These are phyloP conservation scores for Pectinophora gossypiella DNA, from an alignment of 1,140 invertebrate species.

Conservation along the genomic window DNA sequence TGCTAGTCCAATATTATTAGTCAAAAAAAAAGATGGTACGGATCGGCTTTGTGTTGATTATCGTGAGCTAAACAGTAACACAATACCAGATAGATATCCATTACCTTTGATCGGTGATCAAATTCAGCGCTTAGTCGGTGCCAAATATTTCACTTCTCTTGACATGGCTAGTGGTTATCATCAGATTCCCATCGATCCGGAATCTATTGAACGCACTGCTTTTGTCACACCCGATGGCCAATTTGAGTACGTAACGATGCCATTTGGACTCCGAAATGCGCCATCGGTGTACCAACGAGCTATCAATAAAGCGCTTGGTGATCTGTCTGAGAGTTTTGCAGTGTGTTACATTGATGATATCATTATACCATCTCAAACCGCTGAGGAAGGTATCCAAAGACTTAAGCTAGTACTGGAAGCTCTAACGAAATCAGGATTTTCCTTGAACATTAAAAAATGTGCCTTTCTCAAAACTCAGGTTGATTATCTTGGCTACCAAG, in stretches of 20 bases:
- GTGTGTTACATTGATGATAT: background rate
- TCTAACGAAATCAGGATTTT: background rate
- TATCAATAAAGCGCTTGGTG: background rate
- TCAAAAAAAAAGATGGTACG: background rate
- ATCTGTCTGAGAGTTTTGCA: background rate
- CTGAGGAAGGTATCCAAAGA: background rate
- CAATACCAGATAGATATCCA: background rate
- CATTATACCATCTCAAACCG: background rate
- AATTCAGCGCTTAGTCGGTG: background rate
- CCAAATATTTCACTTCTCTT: background rate
- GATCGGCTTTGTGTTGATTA: background rate
- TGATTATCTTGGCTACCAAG: background rate
- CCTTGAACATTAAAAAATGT: background rate
- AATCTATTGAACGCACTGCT: background rate
- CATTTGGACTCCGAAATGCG: background rate
- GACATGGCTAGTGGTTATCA: background rate
- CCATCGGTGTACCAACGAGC: background rate
- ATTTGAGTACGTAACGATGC: background rate
- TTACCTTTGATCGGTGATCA: background rate
- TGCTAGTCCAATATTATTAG: background rate
- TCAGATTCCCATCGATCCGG: background rate
- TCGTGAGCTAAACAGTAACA: background rate
- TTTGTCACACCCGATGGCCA: background rate
- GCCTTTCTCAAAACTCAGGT: background rate
- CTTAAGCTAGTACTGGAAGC: background rate